These are phyloP conservation scores for Agonopterix heracliana DNA, from an alignment of 2,888 invertebrate species.

Conservation along the genomic window DNA sequence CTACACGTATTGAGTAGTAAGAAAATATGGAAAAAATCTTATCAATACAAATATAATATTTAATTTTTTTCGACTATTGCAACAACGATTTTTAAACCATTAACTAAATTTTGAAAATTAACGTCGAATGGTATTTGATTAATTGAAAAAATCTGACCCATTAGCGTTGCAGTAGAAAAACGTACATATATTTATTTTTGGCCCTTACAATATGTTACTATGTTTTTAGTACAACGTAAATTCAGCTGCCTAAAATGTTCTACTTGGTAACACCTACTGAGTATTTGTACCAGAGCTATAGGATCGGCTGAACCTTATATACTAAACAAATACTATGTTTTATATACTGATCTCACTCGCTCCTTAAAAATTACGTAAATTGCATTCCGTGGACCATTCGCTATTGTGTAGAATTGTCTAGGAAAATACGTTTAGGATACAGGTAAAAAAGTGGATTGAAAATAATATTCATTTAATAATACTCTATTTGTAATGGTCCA, in stretches of 20 bases:
- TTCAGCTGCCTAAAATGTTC: slow-evolving; percentile 41
- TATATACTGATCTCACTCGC: slow-evolving; percentile 56
- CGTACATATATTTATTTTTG: slow-evolving; percentile 16
- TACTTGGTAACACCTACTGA: slow-evolving; percentile 62
- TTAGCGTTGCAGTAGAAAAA: too few relatives aligned
- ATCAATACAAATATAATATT: slow-evolving; percentile 11
- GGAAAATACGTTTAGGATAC: slow-evolving; percentile 14
- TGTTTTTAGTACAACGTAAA: slow-evolving; percentile 14
- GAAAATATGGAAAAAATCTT: slow-evolving; percentile 22
- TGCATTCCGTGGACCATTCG: slow-evolving; percentile 39
- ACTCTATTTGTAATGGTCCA: slow-evolving; percentile 28
- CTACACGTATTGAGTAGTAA: slow-evolving; percentile 20
- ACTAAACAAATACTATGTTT: slow-evolving; percentile 34
- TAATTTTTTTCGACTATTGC: not conserved
- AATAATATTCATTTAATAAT: too few relatives aligned
- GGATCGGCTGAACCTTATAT: slow-evolving; percentile 38
- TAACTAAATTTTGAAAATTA: not conserved
- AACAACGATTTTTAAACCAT: slow-evolving; percentile 1
- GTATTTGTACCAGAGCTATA: slow-evolving; percentile 69
- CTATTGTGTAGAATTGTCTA: slow-evolving; percentile 21
- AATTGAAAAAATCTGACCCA: too few relatives aligned
- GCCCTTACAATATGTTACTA: slow-evolving; percentile 25
- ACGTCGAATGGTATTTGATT: not conserved
- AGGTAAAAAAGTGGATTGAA: not conserved
- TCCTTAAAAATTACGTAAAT: slow-evolving; percentile 36